Evolutionary conservation across 2,113 vertebrate genomes (phyloP).

Genomic region (Oenanthe oenanthe): DNA sequence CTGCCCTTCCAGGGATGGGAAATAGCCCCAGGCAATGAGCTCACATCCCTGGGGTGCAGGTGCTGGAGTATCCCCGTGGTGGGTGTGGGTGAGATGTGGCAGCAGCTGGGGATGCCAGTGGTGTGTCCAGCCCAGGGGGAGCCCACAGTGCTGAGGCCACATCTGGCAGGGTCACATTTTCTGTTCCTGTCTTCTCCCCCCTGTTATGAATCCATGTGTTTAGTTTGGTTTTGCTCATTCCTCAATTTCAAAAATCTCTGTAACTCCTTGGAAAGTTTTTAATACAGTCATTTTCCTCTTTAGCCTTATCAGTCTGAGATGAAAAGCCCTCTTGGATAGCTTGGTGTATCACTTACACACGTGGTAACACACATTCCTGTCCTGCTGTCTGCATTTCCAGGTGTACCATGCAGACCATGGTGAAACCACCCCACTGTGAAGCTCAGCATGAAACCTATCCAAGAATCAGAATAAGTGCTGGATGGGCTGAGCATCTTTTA

Average conservation of each 20-base stretch:
- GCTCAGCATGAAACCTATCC: background rate
- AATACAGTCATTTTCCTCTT: background rate
- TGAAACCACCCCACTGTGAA: background rate
- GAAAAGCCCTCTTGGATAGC: background rate
- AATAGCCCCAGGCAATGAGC: background rate
- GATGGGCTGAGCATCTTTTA: background rate
- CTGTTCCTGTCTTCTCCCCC: background rate
- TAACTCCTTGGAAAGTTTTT: background rate
- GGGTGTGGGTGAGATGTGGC: background rate
- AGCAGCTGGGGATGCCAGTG: rapidly evolving
- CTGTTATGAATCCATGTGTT: background rate
- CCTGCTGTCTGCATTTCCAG: background rate
- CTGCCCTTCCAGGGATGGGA: background rate
- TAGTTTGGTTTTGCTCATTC: background rate
- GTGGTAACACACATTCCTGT: background rate
- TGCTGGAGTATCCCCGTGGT: rapidly evolving
- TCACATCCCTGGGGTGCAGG: rapidly evolving
- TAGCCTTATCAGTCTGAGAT: background rate
- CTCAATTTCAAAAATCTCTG: background rate
- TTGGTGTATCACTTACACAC: background rate
- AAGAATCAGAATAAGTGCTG: background rate
- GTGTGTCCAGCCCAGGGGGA: no score
- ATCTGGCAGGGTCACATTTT: background rate
- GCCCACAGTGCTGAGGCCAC: background rate
- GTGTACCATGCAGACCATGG: no score